phyloP scores from a whole-genome alignment of 2,888 invertebrate species.

The Cosmia pyralina region DNA sequence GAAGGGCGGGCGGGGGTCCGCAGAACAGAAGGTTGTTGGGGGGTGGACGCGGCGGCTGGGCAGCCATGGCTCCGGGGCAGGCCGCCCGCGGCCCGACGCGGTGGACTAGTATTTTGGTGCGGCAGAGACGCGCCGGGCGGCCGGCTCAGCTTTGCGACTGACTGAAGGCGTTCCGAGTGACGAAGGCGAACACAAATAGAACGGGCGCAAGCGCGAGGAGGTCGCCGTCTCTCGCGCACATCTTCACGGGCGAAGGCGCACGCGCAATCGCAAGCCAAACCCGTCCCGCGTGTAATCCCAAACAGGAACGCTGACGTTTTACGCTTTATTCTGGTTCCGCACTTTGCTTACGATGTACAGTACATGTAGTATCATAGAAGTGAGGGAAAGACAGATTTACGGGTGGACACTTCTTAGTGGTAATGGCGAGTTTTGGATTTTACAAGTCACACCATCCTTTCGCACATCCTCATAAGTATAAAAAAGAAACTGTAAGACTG shows the following conservation, averaged over 20 bases:
- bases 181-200: slow-evolving; percentile 90
- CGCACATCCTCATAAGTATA: slow-evolving; percentile 74
- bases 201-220: slow-evolving; percentile 89
- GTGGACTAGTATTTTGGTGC: slow-evolving; percentile 80
- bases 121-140: slow-evolving; percentile 87
- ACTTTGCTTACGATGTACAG: slow-evolving; percentile 78
- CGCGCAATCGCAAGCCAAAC: slow-evolving; percentile 88
- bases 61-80: slow-evolving; percentile 86
- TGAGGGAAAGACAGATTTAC: slow-evolving; percentile 78
- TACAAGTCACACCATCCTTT: slow-evolving; percentile 75
- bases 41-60: slow-evolving; percentile 87
- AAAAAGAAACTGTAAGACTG: slow-evolving; percentile 80
- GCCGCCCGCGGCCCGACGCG: slow-evolving; percentile 83
- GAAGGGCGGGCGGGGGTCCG: slow-evolving; percentile 87
- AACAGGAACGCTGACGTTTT: slow-evolving; percentile 86
- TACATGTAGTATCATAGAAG: slow-evolving; percentile 70
- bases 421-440: slow-evolving; percentile 80
- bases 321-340: slow-evolving; percentile 87
- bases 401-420: slow-evolving; percentile 84
- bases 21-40: slow-evolving; percentile 88
- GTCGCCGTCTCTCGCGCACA: slow-evolving; percentile 90
- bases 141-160: slow-evolving; percentile 88
- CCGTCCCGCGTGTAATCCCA: slow-evolving; percentile 85
- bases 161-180: slow-evolving; percentile 89
- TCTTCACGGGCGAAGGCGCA: slow-evolving; percentile 90